These are phyloP conservation scores for Oreochromis tanganicae DNA, from an alignment of 2,113 vertebrate genomes.

Conservation along the genomic window DNA sequence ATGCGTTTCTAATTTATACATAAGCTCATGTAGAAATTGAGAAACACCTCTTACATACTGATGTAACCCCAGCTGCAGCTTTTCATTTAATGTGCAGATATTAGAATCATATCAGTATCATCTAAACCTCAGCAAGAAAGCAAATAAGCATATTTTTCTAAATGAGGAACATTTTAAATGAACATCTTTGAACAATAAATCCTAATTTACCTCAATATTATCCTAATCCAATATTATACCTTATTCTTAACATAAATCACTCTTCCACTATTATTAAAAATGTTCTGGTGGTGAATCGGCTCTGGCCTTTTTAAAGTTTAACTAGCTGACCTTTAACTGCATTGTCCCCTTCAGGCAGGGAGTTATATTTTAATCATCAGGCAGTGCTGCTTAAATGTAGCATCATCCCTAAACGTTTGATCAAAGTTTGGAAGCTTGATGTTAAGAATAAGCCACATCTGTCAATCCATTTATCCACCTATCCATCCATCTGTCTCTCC, in stretches of 20 bases:
- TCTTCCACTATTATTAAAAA: slow-evolving; percentile 1
- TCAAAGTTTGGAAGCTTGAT: neutral
- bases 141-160: neutral
- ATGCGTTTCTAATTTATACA: neutral
- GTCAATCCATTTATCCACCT: neutral
- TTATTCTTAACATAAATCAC: slow-evolving; percentile 4
- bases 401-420: neutral
- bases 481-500: neutral
- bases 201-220: neutral
- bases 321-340: slow-evolving; percentile 43
- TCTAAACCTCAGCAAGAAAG: neutral
- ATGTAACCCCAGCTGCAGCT: neutral
- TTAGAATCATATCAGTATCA: neutral
- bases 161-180: neutral
- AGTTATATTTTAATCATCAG: slow-evolving; percentile 26
- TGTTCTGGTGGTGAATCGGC: neutral
- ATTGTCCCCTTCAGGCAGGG: slow-evolving; percentile 18
- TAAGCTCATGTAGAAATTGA: neutral
- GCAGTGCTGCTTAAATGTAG: neutral
- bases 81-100: neutral
- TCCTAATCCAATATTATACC: neutral
- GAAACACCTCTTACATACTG: neutral
- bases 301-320: slow-evolving; percentile 45
- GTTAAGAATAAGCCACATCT: neutral
- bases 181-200: neutral